These are phyloP conservation scores for Platysternon megacephalum DNA, from an alignment of 2,113 vertebrate genomes.

Conservation along the genomic window DNA sequence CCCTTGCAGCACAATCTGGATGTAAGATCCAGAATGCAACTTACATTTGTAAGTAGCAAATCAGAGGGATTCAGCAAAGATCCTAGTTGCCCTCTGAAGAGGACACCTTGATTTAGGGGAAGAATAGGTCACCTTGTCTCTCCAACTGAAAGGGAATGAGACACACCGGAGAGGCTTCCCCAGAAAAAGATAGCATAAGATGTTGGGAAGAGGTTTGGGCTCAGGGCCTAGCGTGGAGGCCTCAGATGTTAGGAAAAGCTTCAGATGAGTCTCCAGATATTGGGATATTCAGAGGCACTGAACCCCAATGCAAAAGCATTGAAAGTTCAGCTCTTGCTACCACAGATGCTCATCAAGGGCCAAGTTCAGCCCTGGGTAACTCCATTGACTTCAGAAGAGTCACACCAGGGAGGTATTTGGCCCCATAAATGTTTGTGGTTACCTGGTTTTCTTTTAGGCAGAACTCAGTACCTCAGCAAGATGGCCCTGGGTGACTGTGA, in stretches of 20 bases:
- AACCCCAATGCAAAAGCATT: background rate
- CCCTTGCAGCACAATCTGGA: background rate
- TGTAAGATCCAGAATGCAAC: background rate
- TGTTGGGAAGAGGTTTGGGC: background rate
- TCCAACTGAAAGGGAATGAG: background rate
- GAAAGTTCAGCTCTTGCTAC: background rate
- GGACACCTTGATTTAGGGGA: background rate
- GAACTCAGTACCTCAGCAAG: background rate
- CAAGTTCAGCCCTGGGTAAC: background rate
- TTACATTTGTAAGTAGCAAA: background rate
- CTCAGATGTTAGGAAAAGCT: background rate
- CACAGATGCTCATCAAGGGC: background rate
- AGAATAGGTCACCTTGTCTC: background rate
- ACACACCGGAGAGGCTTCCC: background rate
- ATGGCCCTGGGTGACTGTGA: background rate
- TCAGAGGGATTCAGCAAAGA: background rate
- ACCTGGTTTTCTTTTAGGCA: background rate
- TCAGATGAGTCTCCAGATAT: background rate
- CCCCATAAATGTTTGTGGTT: background rate
- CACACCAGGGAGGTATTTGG: background rate
- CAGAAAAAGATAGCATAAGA: background rate
- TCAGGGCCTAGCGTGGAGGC: background rate
- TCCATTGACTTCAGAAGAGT: background rate
- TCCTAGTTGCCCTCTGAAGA: background rate
- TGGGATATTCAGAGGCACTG: background rate